A percentile compares a stretch with the other conserved stretches of the same genome.
Evolutionary conservation across 2,113 vertebrate genomes (phyloP).

Genomic region (Paedocypris sp.): DNA sequence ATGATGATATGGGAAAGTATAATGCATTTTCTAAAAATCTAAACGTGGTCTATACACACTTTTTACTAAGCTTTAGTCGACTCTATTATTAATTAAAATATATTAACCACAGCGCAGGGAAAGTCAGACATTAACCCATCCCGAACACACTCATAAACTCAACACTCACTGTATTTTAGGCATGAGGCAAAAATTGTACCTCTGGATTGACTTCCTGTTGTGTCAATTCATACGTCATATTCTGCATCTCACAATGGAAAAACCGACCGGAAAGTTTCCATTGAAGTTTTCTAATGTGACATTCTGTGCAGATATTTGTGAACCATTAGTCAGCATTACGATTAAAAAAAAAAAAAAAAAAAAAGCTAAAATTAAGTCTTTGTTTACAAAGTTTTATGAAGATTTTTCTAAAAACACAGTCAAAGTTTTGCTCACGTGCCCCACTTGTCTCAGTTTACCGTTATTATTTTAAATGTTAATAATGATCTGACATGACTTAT

Average conservation of each 20-base stretch:
- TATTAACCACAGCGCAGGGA: slow-evolving; percentile 24
- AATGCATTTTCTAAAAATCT: too few relatives aligned
- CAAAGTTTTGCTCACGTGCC: not conserved
- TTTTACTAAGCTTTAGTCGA: slow-evolving; percentile 18
- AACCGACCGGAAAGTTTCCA: not conserved
- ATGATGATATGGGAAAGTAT: too few relatives aligned
- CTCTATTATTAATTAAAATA: slow-evolving; percentile 31
- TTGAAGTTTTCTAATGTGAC: not conserved
- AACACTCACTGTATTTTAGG: too few relatives aligned
- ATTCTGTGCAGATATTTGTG: too few relatives aligned
- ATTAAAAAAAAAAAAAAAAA: not conserved
- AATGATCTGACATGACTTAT: too few relatives aligned
- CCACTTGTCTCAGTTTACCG: too few relatives aligned
- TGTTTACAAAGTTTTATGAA: not conserved
- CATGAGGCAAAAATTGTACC: too few relatives aligned
- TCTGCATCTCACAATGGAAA: slow-evolving; percentile 6
- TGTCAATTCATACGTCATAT: slow-evolving; percentile 18
- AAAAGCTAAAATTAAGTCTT: not conserved
- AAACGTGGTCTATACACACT: too few relatives aligned
- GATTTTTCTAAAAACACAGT: not conserved
- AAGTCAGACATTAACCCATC: not conserved
- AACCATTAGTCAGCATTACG: slow-evolving; percentile 25
- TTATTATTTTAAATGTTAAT: too few relatives aligned
- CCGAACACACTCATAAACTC: not conserved
- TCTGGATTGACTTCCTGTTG: slow-evolving; percentile 27